Evolutionary conservation across 2,888 invertebrate genomes (phyloP), one percentile per base, ranked within the genome.

Genomic region (Leptarthrus brevirostris): DNA sequence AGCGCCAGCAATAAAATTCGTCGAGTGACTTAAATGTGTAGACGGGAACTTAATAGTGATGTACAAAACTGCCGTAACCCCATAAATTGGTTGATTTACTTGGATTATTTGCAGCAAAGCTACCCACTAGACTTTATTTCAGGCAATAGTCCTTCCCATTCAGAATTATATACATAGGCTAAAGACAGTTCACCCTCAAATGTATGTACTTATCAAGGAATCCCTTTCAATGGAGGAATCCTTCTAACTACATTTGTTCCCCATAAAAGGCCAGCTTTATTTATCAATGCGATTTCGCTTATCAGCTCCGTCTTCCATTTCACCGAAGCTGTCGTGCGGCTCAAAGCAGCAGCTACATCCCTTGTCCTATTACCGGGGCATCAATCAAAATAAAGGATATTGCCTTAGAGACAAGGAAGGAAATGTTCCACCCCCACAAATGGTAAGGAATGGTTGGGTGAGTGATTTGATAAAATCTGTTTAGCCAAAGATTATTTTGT

Each of bases 381-480:
- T 54, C 54, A 54, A 54, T 54, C 54, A 54, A 54, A 54, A 54
- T 54, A 54, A 54, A 54, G 54, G 54, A 54, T 54, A 54, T 54
- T 26, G 54, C 54, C 54, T 26, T 24, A 26, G 54, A 26, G 26
- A 54, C 26, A 54, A 26, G 54, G 54, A 26, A 26, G 30, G 26
- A 26, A 54, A n/a, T 26, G 54, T 54, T 26, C 54, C 54, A 54
- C 54, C 30, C 26, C 18, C 5, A 20, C 20, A 26, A n/a, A 5
- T 26, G 24, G 8, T 3, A 26, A 14, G 26, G 54, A 26, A 26
- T 24, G 26, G 54, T 26, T 54, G 54, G 54, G 54, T 26, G 54
- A 54, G 54, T 24, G 24, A 54, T 54, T 54, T 14, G 24, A 54
- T 26, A 54, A 54, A 54, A 54, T 54, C 54, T 54, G 54, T 30